These are phyloP conservation scores for Drosophila fuyamai DNA, from an alignment of 1,140 invertebrate genomes.

Conservation along the genomic window DNA sequence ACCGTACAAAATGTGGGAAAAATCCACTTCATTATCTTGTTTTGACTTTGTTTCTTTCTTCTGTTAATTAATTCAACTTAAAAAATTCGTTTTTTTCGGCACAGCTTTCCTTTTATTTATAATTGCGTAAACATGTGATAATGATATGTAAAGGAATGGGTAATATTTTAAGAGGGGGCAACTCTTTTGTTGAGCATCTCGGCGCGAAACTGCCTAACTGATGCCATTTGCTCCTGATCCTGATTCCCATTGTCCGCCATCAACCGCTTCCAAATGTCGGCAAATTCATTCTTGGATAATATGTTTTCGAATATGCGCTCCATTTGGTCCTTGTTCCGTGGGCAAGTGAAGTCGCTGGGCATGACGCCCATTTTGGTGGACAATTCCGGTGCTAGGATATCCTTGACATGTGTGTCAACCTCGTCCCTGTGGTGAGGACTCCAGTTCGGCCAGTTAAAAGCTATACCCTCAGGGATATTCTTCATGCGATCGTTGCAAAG, in stretches of 20 bases:
- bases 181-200: constrained; percentile 5
- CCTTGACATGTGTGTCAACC: constrained; percentile 17
- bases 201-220: constrained; percentile 53
- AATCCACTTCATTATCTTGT: too few species aligned
- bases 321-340: constrained; percentile 51
- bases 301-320: constrained; percentile 56
- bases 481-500: constrained; percentile 58
- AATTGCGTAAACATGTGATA: background rate
- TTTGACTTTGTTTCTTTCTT: too few species aligned
- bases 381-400: constrained; percentile 53
- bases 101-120: background rate
- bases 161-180: background rate
- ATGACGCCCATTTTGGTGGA: constrained; percentile 36
- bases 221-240: constrained; percentile 24
- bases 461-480: constrained; percentile 2
- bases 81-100: too few species aligned
- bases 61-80: too few species aligned
- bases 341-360: constrained; percentile 42
- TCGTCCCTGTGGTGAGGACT: constrained; percentile 22
- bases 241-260: background rate
- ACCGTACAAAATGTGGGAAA: too few species aligned
- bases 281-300: constrained; percentile 32
- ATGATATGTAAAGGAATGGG: background rate
- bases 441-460: background rate
- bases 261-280: constrained; percentile 48